phyloP scores from a whole-genome alignment of 2,113 vertebrate genomes.

The Dryoscopus gambensis region DNA sequence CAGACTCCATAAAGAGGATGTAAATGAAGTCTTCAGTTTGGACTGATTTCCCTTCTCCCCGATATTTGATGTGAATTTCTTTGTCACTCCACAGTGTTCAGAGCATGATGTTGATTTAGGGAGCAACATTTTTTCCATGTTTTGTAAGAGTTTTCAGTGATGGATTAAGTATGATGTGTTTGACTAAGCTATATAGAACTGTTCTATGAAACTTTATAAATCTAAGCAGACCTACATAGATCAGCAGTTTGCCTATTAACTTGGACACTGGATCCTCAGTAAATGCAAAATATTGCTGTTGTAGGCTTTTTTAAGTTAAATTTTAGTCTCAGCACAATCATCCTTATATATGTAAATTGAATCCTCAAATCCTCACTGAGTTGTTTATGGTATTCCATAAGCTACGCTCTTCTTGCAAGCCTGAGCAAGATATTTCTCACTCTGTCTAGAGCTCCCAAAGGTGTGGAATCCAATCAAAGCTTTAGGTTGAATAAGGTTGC shows the following conservation, averaged over 20 bases:
- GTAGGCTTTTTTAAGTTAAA: neutral
- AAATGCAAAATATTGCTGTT: neutral
- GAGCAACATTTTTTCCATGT: neutral
- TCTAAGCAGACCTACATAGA: neutral
- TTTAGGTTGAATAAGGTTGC: neutral
- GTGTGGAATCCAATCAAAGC: slow-evolving; percentile 12
- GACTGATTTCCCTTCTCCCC: neutral
- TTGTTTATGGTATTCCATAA: neutral
- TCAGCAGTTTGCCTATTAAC: neutral
- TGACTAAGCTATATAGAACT: neutral
- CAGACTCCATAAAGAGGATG: neutral
- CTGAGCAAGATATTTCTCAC: neutral
- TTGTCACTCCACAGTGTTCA: neutral
- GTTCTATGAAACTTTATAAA: neutral
- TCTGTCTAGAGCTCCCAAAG: neutral
- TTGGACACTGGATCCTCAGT: neutral
- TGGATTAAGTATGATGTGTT: neutral
- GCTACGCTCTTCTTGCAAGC: neutral
- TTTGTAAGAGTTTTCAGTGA: neutral
- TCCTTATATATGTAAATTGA: neutral
- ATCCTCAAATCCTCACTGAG: neutral
- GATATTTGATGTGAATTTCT: neutral
- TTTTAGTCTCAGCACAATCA: neutral
- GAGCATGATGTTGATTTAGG: neutral
- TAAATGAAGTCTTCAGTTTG: neutral